These are phyloP conservation scores for Chrysochloris asiatica DNA, from an alignment of 2,113 vertebrate species.

Conservation along the genomic window DNA sequence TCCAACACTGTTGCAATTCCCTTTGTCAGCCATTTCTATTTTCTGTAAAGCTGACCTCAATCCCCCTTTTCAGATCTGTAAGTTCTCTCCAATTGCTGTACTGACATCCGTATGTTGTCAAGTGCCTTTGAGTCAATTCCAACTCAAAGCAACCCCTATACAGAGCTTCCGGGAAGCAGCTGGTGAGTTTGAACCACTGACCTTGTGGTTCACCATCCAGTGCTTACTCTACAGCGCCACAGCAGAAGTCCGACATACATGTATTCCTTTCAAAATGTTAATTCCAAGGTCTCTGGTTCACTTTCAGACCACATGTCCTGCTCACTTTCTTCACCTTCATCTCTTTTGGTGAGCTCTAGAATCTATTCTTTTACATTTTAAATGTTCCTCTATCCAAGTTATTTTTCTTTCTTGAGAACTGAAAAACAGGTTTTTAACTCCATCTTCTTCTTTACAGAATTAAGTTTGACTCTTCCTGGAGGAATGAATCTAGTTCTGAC, in stretches of 20 bases:
- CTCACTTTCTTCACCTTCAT: not conserved
- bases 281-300: not conserved
- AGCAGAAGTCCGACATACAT: no score
- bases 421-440: not conserved
- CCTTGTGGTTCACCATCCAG: no score
- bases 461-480: not conserved
- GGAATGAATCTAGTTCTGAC: not conserved
- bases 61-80: not conserved
- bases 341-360: not conserved
- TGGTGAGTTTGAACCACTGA: no score
- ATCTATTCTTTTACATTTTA: not conserved
- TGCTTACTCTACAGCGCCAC: no score
- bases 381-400: not conserved
- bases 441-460: constrained; percentile 16
- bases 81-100: not conserved
- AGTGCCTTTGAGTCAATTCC: no score
- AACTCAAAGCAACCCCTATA: no score
- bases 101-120: no score
- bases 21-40: not conserved
- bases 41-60: not conserved
- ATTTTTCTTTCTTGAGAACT: constrained; percentile 24
- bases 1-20: not conserved
- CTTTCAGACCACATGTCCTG: not conserved
- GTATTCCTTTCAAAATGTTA: not conserved
- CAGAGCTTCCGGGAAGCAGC: no score